Evolutionary conservation across 1,140 invertebrate species (phyloP), one percentile per base, ranked within the genome.

Genomic region (Ylistrum balloti): DNA sequence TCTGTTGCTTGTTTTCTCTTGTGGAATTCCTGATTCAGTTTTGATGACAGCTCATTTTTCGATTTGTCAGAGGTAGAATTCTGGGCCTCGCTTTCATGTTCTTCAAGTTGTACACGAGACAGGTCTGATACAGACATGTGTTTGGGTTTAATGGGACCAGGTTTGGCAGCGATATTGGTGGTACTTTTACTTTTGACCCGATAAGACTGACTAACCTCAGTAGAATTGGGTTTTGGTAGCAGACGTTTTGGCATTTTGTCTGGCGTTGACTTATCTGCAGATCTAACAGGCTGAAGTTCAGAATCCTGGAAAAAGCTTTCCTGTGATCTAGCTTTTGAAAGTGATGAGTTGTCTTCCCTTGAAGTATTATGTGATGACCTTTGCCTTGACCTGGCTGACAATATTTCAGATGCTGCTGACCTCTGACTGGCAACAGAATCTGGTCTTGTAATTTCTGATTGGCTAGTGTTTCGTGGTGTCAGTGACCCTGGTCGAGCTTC

Each of bases 1-100:
- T 95, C 95, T 38, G 95, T 95, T 2, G 95, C 95, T 48, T 95
- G 94, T 56, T 94, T 94, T 33, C 95, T 90, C 89, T 94, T 94
- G 28, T 90, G 90, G n/a, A 93, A 94, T 90, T 95, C 95, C 87
- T 95, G 94, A 33, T 94, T 94, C 20, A 95, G 92, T 89, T 94
- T 94, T 22, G 92, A 92, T 7, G 92, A 93, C n/a, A 95, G 88
- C 86, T 95, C 94, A 35, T 90, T 93, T 86, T 93, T 90, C 0
- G 94, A 92, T 87, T 93, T 93, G 28, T 95, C 93, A 0, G 91
- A 93, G 38, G 89, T 92, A 33, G 38, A 85, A 89, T 92, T 94
- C 33, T 91, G 87, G 17, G 86, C 91, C 38, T 93, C 92, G 88
- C 92, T 92, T n/a, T 91, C 86, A 33, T 93, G 92, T 87, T 88